Evolutionary conservation across 1,140 invertebrate genomes (phyloP), one percentile per base, ranked within the genome.

Genomic region (Bombus pascuorum): DNA sequence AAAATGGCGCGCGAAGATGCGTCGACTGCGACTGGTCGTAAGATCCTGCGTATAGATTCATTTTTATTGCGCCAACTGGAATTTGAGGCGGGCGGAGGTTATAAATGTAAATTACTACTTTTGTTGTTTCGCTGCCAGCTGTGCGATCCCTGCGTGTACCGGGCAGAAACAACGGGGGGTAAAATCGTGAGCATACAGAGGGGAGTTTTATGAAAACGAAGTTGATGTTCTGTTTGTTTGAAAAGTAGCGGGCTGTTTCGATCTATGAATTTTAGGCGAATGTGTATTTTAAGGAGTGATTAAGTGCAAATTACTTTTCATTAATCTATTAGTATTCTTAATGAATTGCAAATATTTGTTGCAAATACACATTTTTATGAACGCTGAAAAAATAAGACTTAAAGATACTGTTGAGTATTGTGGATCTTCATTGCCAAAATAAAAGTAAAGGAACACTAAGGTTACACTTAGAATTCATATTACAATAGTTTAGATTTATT

Each of bases 21-120:
- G 6, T 15, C 65, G 32, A n/a, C 59, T 44, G 6, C 18, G 5
- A 53, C 47, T 18, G 18, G 47, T 22, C 9, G 12, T 34, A 66
- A 13, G n/a, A 47, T 65, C 3, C n/a, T 12, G 32, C n/a, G 12
- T 57, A n/a, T 6, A 44, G 39, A 62, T 65, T 65, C 28, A n/a
- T 8, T 65, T 62, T 77, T 42, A 39, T 22, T 39, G 18, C 5
- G 59, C 32, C 47, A 28, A 25, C 22, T 25, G 6, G 57, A 39
- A 77, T n/a, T 28, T 25, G 34, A 37, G 25, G 34, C 53, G 75
- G 28, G 22, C 28, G 57, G 2, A 59, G 34, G 75, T 77, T 77
- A 77, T 59, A 77, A 77, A 77, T 77, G 75, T 62, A 77, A 77
- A 77, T 77, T 77, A 77, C 34, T 77, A 39, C 53, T 77, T 77